A percentile compares a stretch with the other conserved stretches of the same genome.
phyloP scores from a whole-genome alignment of 2,113 vertebrate genomes.

The Phoenicopterus ruber region DNA sequence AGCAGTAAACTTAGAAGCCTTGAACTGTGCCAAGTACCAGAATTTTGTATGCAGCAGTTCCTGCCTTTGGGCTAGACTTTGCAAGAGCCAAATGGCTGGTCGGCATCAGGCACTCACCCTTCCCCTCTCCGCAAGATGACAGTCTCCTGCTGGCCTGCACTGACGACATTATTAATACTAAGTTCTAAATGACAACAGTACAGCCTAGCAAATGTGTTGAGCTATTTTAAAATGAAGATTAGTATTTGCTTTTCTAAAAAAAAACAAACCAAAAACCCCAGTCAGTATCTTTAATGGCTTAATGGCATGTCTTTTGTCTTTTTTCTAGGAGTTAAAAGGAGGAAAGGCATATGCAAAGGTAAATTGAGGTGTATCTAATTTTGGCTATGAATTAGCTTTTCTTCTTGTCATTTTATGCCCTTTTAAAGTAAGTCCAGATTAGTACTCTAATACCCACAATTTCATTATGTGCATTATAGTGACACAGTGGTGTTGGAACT shows the following conservation, averaged over 20 bases:
- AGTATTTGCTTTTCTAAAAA: background rate
- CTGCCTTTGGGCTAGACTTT: background rate
- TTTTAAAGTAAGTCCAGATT: background rate
- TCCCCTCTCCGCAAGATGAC: background rate
- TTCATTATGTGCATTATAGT: background rate
- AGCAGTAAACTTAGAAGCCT: background rate
- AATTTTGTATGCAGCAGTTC: background rate
- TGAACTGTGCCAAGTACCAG: background rate
- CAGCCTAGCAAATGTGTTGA: background rate
- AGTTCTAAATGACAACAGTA: background rate
- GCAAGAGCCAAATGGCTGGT: background rate
- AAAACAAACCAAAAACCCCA: background rate
- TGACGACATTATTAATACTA: background rate
- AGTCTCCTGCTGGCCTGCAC: background rate
- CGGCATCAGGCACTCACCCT: background rate
- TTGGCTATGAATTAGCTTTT: background rate
- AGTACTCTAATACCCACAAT: background rate
- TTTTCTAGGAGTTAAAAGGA: conserved; percentile 89
- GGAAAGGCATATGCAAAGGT: conserved; percentile 96
- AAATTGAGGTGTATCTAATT: conserved; percentile 30
- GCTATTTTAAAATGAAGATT: background rate
- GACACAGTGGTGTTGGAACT: background rate
- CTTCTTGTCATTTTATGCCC: background rate
- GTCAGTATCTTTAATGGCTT: background rate
- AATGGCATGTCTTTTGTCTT: background rate